phyloP scores from a whole-genome alignment of 2,113 vertebrate species.

The Antechinus stuartii region DNA sequence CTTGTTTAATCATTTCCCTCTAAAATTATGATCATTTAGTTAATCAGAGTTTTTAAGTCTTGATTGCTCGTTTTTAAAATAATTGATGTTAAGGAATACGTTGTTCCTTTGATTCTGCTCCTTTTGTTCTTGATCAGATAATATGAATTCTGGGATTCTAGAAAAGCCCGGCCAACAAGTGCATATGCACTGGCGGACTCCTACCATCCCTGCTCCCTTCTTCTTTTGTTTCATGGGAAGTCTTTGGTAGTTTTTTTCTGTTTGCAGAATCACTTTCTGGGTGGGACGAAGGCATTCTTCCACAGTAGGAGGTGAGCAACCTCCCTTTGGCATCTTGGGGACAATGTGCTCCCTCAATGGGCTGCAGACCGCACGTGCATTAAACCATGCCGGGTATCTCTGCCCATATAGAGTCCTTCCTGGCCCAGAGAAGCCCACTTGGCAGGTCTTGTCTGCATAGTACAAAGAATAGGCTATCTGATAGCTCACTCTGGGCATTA shows the following conservation, averaged over 20 bases:
- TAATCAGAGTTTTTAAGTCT: neutral
- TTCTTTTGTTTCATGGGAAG: neutral
- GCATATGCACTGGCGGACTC: neutral
- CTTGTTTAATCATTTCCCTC: neutral
- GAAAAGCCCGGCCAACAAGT: neutral
- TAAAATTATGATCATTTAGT: neutral
- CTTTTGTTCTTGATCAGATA: neutral
- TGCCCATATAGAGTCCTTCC: neutral
- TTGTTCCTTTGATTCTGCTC: neutral
- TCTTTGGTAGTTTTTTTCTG: neutral
- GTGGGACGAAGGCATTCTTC: neutral
- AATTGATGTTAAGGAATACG: neutral
- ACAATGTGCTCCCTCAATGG: slow-evolving; percentile 8
- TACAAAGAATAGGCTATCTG: neutral
- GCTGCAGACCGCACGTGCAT: neutral
- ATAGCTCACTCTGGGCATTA: neutral
- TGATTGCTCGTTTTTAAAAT: neutral
- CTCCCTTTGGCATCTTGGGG: neutral
- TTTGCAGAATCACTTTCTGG: neutral
- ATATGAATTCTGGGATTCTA: neutral
- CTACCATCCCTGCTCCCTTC: neutral
- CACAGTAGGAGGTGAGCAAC: neutral
- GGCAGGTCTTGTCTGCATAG: neutral
- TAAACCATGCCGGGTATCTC: neutral
- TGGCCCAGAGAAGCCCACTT: neutral